These are phyloP conservation scores for Atherinomorus stipes DNA, from an alignment of 2,113 vertebrate genomes.

Conservation along the genomic window DNA sequence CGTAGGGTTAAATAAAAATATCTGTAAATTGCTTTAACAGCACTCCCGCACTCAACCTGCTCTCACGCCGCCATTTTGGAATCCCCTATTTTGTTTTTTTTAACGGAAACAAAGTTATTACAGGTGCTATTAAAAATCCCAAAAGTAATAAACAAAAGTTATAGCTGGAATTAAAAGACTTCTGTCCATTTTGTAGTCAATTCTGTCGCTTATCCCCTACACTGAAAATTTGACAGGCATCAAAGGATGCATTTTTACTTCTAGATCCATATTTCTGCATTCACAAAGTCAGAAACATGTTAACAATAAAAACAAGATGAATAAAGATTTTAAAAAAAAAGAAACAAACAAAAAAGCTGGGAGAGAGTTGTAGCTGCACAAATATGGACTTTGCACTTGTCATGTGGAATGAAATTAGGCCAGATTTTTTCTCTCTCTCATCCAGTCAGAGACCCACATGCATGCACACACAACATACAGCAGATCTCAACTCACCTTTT, in stretches of 20 bases:
- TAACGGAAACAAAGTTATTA: no score
- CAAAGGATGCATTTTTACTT: neutral
- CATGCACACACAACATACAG: conserved; percentile 61
- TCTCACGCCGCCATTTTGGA: no score
- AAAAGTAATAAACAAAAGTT: neutral
- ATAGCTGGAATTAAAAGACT: neutral
- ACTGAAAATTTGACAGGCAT: neutral
- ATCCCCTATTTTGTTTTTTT: no score
- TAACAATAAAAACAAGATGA: neutral
- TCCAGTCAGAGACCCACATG: conserved; percentile 26
- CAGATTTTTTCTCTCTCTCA: conserved; percentile 34
- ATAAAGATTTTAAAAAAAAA: no score
- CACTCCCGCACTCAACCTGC: no score
- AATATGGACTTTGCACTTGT: conserved; percentile 57
- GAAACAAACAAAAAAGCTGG: neutral
- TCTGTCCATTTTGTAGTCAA: neutral
- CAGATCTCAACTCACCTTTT: conserved; percentile 96
- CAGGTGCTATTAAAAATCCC: no score
- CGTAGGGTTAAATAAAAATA: no score
- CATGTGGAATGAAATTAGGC: conserved; percentile 27
- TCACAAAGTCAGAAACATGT: neutral
- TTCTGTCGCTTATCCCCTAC: neutral
- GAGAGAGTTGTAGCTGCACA: conserved; percentile 21
- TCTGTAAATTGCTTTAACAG: no score
- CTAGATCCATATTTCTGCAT: neutral